Evolutionary conservation across 2,888 invertebrate species (phyloP).

Genomic region (Lepeophtheirus nordmannii): DNA sequence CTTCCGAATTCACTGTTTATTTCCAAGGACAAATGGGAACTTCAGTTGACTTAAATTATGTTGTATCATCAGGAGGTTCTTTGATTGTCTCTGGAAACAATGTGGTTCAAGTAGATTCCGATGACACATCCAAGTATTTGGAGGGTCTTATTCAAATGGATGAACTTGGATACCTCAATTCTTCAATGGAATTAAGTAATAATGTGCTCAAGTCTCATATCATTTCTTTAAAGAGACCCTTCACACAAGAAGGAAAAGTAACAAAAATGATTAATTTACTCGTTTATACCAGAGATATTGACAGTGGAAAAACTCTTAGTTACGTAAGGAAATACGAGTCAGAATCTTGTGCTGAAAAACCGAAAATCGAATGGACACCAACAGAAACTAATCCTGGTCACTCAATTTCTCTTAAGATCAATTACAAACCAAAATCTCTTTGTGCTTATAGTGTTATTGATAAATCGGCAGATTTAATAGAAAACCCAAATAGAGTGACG

Average conservation of each 20-base stretch:
- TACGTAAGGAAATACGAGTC: not conserved
- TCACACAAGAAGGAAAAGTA: not conserved
- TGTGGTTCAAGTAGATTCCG: not conserved
- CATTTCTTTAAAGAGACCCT: constrained; percentile 6
- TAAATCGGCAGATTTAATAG: constrained; percentile 13
- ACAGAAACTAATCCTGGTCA: constrained; percentile 10
- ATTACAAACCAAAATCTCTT: not conserved
- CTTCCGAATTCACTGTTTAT: constrained; percentile 8
- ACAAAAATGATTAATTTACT: constrained; percentile 4
- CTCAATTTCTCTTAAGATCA: not conserved
- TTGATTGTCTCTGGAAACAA: not conserved
- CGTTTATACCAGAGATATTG: constrained; percentile 5
- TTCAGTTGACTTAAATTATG: constrained; percentile 10
- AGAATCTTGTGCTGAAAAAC: constrained; percentile 8
- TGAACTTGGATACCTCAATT: constrained; percentile 1
- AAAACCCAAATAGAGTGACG: constrained; percentile 7
- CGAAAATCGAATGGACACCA: not conserved
- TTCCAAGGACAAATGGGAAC: not conserved
- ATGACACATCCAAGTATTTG: not conserved
- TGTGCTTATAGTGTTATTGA: constrained; percentile 21
- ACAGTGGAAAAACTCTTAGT: constrained; percentile 2
- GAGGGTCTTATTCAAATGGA: not conserved
- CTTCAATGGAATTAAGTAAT: not conserved
- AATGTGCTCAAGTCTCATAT: constrained; percentile 6
- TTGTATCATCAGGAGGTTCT: constrained; percentile 7